These are phyloP conservation scores for Denticeps clupeoides DNA, from an alignment of 2,797 vertebrate genomes.

Conservation along the genomic window DNA sequence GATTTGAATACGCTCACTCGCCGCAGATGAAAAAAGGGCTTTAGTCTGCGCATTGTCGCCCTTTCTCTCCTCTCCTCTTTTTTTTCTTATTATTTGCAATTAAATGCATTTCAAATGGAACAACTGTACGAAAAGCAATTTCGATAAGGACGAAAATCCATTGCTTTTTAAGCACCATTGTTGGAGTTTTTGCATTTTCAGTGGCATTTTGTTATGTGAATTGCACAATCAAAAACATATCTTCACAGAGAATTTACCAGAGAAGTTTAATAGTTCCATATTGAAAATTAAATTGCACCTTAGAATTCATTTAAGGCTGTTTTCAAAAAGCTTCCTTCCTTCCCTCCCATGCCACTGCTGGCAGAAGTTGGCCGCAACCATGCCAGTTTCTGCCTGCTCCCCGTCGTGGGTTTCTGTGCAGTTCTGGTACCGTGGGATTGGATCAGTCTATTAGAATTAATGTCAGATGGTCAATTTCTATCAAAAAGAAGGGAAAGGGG, in stretches of 20 bases:
- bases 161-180: slow-evolving; percentile 62
- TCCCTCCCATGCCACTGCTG: not conserved
- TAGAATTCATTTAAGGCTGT: slow-evolving; percentile 52
- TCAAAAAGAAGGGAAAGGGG: not conserved
- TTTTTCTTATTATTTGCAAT: slow-evolving; percentile 69
- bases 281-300: slow-evolving; percentile 72
- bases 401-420: not conserved
- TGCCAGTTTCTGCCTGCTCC: not conserved
- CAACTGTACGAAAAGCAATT: slow-evolving; percentile 69
- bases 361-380: no score
- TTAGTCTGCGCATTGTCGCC: slow-evolving; percentile 58
- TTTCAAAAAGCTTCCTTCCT: slow-evolving; percentile 36
- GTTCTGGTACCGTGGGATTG: slow-evolving; percentile 41
- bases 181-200: slow-evolving; percentile 57
- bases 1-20: slow-evolving; percentile 64
- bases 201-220: slow-evolving; percentile 51
- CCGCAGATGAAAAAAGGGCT: slow-evolving; percentile 62
- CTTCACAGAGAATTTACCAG: slow-evolving; percentile 55
- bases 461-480: slow-evolving; percentile 57
- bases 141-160: slow-evolving; percentile 62
- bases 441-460: slow-evolving; percentile 61
- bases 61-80: slow-evolving; percentile 32
- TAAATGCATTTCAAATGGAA: slow-evolving; percentile 77
- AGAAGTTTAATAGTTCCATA: slow-evolving; percentile 62
- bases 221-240: slow-evolving; percentile 60